Base-by-base conservation (phyloP, 1,140 invertebrate species). In the Trichonephila inaurata region DNA sequence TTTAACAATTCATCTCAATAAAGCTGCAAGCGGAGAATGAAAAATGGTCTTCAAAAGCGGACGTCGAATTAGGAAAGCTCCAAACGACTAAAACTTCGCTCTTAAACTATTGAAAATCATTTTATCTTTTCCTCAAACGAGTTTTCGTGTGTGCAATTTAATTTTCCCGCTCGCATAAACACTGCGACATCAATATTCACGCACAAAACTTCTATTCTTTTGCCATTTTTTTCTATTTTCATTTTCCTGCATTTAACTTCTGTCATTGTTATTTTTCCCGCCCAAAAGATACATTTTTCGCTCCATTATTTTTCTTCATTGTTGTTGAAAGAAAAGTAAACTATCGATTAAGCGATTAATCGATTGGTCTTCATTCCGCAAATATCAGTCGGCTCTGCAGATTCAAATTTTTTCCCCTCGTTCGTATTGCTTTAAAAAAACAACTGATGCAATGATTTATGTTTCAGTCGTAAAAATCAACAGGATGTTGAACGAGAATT, bases 101-200 rank as follows among this genome's bases (percentile, higher is more conserved):
- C 90, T 69, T 85, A 92, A 92, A 92, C 91, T 92, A 92, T 92
- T 87, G 91, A 92, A 92, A 92, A 92, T 92, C 91, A 87, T 92
- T 92, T 87, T 87, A 92, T 92, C 91, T n/a, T 77, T 51, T 33
- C 28, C 72, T 77, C 64, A 92, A 92, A 92, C 64, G 91, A 92
- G 82, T 92, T 92, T 87, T 87, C 60, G 40, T 40, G 62, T 77
- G 90, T 21, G 77, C 91, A 87, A 92, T 92, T 92, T 92, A 92
- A 92, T 92, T 92, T 92, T 72, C 90, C 69, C 24, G 82, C 61
- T 64, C 28, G 24, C 77, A 51, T 83, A 69, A 82, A 82, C 51
- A 92, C 66, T 77, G 82, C 51, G 82, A 66, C 90, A 92, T 92
- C 82, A 92, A 92, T 92, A 92, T 83, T 92, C 82, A 60, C 60